Conservation (phyloP, 2,113 vertebrate genomes). For the Kobus ellipsiprymnus region DNA sequence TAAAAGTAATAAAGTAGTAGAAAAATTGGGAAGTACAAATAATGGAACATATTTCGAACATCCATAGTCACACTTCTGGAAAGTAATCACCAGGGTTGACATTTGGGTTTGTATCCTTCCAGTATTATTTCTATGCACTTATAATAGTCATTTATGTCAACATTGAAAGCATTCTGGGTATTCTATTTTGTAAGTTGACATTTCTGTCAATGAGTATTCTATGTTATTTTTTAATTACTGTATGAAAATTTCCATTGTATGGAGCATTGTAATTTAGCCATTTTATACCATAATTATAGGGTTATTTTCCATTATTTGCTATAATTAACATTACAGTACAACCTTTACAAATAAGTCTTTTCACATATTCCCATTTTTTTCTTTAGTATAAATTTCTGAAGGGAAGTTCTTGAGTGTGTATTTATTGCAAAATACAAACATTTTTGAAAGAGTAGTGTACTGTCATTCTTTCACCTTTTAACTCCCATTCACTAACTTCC, state of each 20-base stretch:
- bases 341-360: constrained; percentile 15
- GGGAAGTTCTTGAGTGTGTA: neutral
- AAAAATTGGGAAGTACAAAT: neutral
- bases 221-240: neutral
- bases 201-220: neutral
- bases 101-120: neutral
- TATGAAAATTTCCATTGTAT: neutral
- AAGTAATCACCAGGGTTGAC: neutral
- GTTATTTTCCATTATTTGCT: constrained; percentile 14
- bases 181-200: neutral
- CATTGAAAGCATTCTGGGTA: neutral
- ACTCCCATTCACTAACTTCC: neutral
- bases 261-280: neutral
- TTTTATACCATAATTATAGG: neutral
- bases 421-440: neutral
- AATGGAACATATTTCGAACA: neutral
- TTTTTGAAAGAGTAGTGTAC: neutral
- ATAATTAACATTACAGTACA: neutral
- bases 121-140: neutral
- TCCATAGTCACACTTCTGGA: neutral
- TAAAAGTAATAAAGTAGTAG: neutral
- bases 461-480: neutral
- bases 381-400: neutral
- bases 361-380: constrained; percentile 4
- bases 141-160: neutral